These are phyloP conservation scores for Nephotettix cincticeps DNA, from an alignment of 1,140 invertebrate species.

Conservation along the genomic window DNA sequence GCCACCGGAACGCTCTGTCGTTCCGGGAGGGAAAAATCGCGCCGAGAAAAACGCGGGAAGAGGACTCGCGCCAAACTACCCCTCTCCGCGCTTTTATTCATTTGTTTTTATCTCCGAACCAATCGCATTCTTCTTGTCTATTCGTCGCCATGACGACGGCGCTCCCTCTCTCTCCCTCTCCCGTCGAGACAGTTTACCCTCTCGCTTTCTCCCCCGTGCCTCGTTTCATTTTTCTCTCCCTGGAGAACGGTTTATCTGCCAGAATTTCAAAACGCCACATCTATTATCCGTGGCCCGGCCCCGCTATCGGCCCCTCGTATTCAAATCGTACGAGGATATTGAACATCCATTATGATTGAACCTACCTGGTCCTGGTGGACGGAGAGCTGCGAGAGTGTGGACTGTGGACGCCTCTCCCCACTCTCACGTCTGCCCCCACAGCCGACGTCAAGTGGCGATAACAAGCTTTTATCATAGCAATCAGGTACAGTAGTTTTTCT, in stretches of 20 bases:
- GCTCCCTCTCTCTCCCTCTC: constrained; percentile 7
- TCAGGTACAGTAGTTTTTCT: too few relatives aligned
- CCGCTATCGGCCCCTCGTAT: neutral
- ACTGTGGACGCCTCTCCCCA: too few relatives aligned
- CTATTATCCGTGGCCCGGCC: constrained; percentile 10
- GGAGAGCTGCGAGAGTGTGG: too few relatives aligned
- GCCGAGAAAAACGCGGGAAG: constrained; percentile 20
- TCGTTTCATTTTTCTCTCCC: constrained; percentile 28
- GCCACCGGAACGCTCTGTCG: constrained; percentile 7
- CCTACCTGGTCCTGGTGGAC: too few relatives aligned
- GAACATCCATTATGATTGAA: constrained; percentile 15
- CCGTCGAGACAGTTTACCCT: neutral
- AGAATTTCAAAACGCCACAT: constrained; percentile 27
- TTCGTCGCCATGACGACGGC: constrained; percentile 14
- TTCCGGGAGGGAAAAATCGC: constrained; percentile 23
- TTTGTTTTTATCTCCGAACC: constrained; percentile 27
- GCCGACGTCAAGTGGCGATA: too few relatives aligned
- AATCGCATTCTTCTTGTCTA: constrained; percentile 28
- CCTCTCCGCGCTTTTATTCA: constrained; percentile 26
- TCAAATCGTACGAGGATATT: constrained; percentile 26
- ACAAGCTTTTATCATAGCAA: too few relatives aligned
- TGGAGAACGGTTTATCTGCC: constrained; percentile 23
- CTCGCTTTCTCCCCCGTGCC: constrained; percentile 21
- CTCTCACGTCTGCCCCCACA: too few relatives aligned
- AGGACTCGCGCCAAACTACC: constrained; percentile 24